phyloP scores from a whole-genome alignment of 2,113 vertebrate species.

The Etheostoma spectabile region DNA sequence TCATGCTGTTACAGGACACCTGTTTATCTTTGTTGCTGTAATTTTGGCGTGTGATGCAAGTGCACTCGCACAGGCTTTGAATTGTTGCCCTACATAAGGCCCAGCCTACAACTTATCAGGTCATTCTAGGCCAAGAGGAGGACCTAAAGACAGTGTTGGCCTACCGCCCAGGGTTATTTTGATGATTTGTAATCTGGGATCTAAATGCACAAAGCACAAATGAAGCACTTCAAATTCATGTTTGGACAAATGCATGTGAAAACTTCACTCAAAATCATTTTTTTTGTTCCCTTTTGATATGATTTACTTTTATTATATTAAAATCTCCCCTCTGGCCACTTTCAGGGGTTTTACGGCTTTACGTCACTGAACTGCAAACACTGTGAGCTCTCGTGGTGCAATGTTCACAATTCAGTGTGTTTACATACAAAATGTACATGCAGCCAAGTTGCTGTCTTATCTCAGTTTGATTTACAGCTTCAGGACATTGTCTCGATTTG shows the following conservation, averaged over 20 bases:
- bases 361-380: conserved; percentile 30
- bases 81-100: conserved; percentile 15
- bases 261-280: conserved; percentile 18
- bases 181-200: conserved; percentile 31
- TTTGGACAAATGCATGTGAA: conserved; percentile 51
- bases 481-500: conserved; percentile 52
- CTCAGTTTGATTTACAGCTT: conserved; percentile 52
- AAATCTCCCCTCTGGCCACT: conserved; percentile 51
- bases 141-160: conserved; percentile 1
- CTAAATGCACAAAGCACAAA: conserved; percentile 23
- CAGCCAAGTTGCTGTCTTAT: conserved; percentile 52
- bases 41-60: conserved; percentile 10
- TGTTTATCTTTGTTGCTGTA: conserved; percentile 36
- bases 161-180: background rate
- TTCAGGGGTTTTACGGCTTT: conserved; percentile 6
- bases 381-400: conserved; percentile 15
- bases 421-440: conserved; percentile 3
- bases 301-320: conserved; percentile 51
- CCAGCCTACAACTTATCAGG: background rate
- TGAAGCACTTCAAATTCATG: conserved; percentile 35
- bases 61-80: background rate
- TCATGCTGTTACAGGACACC: conserved; percentile 10
- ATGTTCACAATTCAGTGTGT: conserved; percentile 33
- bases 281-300: conserved; percentile 26
- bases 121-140: conserved; percentile 22